Evolutionary conservation across 2,888 invertebrate genomes (phyloP).

Genomic region (Boloria selene): DNA sequence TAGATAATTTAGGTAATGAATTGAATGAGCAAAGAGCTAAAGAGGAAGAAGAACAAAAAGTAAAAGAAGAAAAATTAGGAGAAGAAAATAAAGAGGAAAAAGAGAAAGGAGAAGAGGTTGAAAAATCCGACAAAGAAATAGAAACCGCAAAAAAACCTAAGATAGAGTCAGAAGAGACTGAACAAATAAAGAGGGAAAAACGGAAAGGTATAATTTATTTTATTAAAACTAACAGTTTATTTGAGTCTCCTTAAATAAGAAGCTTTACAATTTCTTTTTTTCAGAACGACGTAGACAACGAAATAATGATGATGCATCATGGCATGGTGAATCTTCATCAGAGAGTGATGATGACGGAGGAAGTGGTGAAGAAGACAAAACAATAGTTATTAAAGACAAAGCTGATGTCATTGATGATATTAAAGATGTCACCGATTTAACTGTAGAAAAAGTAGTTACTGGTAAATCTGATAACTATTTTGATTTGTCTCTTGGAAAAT

Average conservation of each 20-base stretch:
- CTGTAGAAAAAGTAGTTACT: conserved; percentile 54
- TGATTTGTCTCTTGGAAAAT: conserved; percentile 93
- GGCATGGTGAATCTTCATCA: conserved; percentile 79
- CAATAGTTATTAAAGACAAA: conserved; percentile 79
- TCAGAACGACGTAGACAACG: conserved; percentile 53
- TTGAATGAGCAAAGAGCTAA: conserved; percentile 84
- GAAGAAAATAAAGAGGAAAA: conserved; percentile 29
- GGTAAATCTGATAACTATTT: conserved; percentile 88
- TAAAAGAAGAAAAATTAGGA: conserved; percentile 54
- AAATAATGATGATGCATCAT: conserved; percentile 79
- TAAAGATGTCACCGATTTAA: conserved; percentile 70
- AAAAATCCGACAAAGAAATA: conserved; percentile 36
- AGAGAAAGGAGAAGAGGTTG: conserved; percentile 36
- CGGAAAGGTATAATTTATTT: conserved; percentile 50
- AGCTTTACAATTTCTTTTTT: conserved; percentile 18
- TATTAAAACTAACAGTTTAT: too few relatives aligned
- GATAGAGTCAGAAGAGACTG: conserved; percentile 54
- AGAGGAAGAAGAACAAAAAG: conserved; percentile 71
- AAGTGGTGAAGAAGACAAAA: conserved; percentile 67
- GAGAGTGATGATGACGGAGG: conserved; percentile 77
- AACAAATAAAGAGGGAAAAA: conserved; percentile 60
- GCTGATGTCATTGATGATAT: conserved; percentile 77
- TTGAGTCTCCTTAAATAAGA: neutral
- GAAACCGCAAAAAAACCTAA: conserved; percentile 49
- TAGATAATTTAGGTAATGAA: conserved; percentile 84